Evolutionary conservation across 2,113 vertebrate genomes (phyloP).

Genomic region (Alectura lathami): DNA sequence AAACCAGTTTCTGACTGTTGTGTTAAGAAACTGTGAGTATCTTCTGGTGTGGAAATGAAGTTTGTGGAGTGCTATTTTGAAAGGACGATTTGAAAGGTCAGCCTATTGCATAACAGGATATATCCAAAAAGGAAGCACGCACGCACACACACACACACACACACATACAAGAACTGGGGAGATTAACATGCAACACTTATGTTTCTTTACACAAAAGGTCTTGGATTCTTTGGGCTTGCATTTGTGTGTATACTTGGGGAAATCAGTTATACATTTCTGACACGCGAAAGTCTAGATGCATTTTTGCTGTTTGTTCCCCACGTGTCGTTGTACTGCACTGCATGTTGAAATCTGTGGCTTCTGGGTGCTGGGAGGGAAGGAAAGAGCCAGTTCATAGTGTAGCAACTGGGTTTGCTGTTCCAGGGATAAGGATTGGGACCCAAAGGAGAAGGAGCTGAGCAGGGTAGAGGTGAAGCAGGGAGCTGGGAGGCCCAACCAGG

Average conservation of each 20-base stretch:
- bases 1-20: background rate
- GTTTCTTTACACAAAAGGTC: background rate
- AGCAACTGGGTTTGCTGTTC: background rate
- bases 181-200: background rate
- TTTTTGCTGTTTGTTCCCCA: background rate
- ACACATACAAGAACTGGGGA: background rate
- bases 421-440: background rate
- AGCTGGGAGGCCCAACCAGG: background rate
- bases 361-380: fast-evolving
- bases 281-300: background rate
- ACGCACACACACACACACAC: too few species aligned
- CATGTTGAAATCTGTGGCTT: background rate
- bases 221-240: background rate
- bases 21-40: background rate
- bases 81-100: background rate
- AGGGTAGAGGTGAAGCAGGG: background rate
- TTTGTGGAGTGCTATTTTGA: background rate
- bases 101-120: background rate
- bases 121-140: background rate
- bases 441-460: background rate
- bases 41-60: background rate
- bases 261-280: background rate
- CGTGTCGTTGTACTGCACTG: background rate
- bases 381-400: background rate
- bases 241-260: background rate